Percentiles rank a stretch among this genome's conserved stretches.
These are phyloP conservation scores for Platynereis dumerilii DNA, from an alignment of 2,888 invertebrate species.

Conservation along the genomic window DNA sequence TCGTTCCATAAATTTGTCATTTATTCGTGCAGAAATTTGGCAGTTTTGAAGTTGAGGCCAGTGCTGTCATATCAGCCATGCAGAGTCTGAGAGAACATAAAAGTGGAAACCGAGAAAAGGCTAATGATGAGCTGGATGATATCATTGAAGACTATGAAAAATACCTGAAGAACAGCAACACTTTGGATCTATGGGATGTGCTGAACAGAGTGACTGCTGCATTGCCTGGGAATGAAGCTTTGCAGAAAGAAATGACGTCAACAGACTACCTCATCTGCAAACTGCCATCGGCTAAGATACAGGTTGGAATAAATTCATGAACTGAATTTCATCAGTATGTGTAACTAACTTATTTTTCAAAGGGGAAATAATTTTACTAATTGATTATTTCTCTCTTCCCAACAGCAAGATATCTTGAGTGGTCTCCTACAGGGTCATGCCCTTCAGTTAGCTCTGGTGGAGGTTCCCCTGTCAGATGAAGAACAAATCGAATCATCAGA, in stretches of 20 bases:
- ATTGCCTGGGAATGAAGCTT: slow-evolving; percentile 35
- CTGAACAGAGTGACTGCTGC: slow-evolving; percentile 31
- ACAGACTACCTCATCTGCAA: slow-evolving; percentile 39
- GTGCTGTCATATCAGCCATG: slow-evolving; percentile 41
- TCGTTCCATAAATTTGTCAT: too few relatives aligned
- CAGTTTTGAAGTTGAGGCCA: slow-evolving; percentile 47
- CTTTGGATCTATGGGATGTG: slow-evolving; percentile 45
- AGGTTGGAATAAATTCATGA: slow-evolving; percentile 34
- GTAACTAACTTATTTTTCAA: too few relatives aligned
- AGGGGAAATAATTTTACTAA: too few relatives aligned
- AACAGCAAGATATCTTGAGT: not conserved
- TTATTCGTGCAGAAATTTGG: slow-evolving; percentile 16
- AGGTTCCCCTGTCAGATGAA: not conserved
- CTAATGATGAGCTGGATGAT: slow-evolving; percentile 35
- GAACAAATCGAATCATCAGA: not conserved
- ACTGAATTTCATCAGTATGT: too few relatives aligned
- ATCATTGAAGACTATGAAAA: slow-evolving; percentile 35
- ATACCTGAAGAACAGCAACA: slow-evolving; percentile 43
- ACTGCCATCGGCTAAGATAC: slow-evolving; percentile 38
- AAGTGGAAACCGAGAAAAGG: slow-evolving; percentile 23
- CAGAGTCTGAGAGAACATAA: slow-evolving; percentile 7
- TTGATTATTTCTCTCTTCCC: too few relatives aligned
- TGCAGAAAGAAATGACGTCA: slow-evolving; percentile 35
- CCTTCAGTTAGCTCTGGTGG: not conserved
- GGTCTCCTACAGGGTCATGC: not conserved